Conservation (phyloP, 2,113 vertebrate genomes). For the Madoqua kirkii region DNA sequence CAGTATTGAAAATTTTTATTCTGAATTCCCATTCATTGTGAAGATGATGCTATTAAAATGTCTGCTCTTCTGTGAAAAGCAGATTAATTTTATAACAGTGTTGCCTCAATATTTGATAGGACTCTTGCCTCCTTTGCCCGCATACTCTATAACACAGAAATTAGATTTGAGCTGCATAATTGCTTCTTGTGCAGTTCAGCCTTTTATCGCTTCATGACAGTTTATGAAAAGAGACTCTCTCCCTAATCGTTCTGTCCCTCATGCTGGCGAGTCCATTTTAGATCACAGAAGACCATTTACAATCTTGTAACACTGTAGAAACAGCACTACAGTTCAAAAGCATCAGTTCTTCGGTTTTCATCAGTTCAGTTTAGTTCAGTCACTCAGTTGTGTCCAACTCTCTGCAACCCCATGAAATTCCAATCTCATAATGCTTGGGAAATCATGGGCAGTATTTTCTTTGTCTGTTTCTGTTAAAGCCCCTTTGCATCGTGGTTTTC, state of each 20-base stretch:
- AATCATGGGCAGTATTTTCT: background rate
- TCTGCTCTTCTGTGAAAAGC: background rate
- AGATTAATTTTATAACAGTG: accelerated
- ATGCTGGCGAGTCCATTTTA: background rate
- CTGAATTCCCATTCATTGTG: background rate
- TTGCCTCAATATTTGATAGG: background rate
- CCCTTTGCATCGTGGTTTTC: background rate
- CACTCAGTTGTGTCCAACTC: background rate
- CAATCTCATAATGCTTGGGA: accelerated
- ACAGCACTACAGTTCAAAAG: background rate
- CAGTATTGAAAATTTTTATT: background rate
- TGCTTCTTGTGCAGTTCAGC: background rate
- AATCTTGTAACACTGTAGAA: background rate
- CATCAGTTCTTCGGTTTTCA: background rate
- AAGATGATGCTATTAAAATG: background rate
- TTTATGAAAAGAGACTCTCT: background rate
- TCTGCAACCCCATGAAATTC: background rate
- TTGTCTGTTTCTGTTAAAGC: background rate
- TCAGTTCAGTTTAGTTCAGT: background rate
- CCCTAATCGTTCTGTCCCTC: background rate
- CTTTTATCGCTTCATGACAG: accelerated
- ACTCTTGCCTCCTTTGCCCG: background rate
- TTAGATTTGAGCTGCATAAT: background rate
- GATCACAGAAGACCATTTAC: background rate
- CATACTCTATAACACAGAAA: background rate